Evolutionary conservation across 2,113 vertebrate genomes (phyloP), one percentile per base, ranked within the genome.

Genomic region (Trematomus loennbergii): DNA sequence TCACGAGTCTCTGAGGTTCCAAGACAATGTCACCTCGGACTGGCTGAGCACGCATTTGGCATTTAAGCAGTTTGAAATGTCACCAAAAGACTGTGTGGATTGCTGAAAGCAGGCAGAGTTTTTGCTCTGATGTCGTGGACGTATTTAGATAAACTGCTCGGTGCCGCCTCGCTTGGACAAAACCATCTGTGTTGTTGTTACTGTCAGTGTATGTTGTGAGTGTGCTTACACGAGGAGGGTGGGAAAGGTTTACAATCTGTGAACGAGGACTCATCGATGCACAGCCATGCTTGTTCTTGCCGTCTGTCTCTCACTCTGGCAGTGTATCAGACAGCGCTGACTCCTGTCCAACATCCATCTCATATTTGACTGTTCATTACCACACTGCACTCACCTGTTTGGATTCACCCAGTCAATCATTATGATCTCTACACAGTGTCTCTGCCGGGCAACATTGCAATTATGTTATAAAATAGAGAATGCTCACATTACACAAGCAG

Each of bases 171-270:
- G 46, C 79, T 79, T 65, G 78, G 58, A 72, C 71, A 75, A 86
- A 91, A 87, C 82, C 89, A 91, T 90, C 90, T 89, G 86, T 86
- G 88, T 91, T 90, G 88, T 66, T 75, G 79, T 76, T 76, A 48
- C 79, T 83, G 81, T 64, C 57, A 50, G 54, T 80, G 67, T 70
- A 67, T 77, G 67, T 82, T 85, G 75, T 74, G 71, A 80, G 60
- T 69, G 70, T 55, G 75, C 61, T 78, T 79, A 46, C 70, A 70
- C 79, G 72, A 79, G 86, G 87, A 80, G 85, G 81, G 70, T 72
- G 86, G 78, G 73, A 87, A 57, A 81, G 79, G 74, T 86, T 83
- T 64, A 60, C 82, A 87, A 78, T 86, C 82, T 85, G 84, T 60
- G 82, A 81, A 79, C 70, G 77, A 48, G 76, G 74, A 89, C 61